Conservation (phyloP, 2,888 invertebrate species). For the Bugulina stolonifera region DNA sequence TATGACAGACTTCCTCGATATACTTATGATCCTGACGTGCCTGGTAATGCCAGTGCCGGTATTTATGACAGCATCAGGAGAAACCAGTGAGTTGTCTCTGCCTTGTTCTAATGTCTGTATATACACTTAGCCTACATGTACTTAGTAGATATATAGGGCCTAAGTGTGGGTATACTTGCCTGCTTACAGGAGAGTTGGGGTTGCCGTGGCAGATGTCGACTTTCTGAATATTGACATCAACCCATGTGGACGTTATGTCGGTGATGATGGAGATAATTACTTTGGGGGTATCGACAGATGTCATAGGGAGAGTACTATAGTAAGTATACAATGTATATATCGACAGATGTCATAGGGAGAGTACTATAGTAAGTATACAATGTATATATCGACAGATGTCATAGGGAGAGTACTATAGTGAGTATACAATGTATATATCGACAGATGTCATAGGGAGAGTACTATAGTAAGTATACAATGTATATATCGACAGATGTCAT, state of each 20-base stretch:
- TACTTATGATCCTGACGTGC: conserved; percentile 29
- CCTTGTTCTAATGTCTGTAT: too few relatives aligned
- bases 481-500: too few relatives aligned
- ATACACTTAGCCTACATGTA: too few relatives aligned
- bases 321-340: too few relatives aligned
- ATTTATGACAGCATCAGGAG: conserved; percentile 1
- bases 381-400: conserved; percentile 83
- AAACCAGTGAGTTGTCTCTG: background rate
- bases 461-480: too few relatives aligned
- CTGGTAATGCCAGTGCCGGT: conserved; percentile 10
- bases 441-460: too few relatives aligned
- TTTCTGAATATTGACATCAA: conserved; percentile 94
- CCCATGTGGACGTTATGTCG: conserved; percentile 83
- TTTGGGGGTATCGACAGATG: conserved; percentile 86
- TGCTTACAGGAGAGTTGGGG: conserved; percentile 63
- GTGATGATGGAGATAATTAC: conserved; percentile 79
- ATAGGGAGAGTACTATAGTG: conserved; percentile 18
- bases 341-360: too few relatives aligned
- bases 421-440: too few relatives aligned
- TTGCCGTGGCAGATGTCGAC: conserved; percentile 88
- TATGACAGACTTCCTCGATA: conserved; percentile 81
- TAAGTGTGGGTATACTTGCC: background rate
- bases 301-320: conserved; percentile 32
- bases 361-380: too few relatives aligned
- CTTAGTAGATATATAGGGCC: too few relatives aligned